Conservation (phyloP, 1,140 invertebrate genomes). For the Sogatella furcifera region DNA sequence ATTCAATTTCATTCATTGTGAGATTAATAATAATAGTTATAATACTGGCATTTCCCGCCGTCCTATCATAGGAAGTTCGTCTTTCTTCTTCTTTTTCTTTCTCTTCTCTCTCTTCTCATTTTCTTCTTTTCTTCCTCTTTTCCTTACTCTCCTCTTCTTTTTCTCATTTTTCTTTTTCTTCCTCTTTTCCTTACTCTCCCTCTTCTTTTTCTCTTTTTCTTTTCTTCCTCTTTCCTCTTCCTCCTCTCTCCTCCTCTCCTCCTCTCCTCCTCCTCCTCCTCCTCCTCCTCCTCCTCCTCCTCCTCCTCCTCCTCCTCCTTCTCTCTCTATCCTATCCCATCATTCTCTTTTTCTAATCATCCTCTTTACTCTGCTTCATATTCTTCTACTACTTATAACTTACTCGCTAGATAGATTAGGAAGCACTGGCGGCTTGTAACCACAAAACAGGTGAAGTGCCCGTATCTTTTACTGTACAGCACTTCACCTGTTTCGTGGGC, state of each 20-base stretch:
- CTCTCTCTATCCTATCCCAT: neutral
- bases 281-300: neutral
- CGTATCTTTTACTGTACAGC: too few relatives aligned
- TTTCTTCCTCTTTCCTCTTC: neutral
- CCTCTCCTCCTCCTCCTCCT: neutral
- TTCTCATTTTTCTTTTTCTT: neutral
- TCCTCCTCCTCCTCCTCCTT: neutral
- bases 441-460: too few relatives aligned
- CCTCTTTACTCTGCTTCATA: neutral
- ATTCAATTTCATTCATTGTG: neutral
- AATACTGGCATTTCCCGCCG: too few relatives aligned
- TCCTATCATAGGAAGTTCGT: too few relatives aligned
- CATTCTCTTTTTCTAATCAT: neutral
- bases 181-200: neutral
- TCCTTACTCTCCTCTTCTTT: neutral
- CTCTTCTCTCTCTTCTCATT: neutral
- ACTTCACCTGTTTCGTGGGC: too few relatives aligned
- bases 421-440: too few relatives aligned
- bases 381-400: neutral
- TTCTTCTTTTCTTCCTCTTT: neutral
- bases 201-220: neutral
- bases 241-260: neutral
- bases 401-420: too few relatives aligned
- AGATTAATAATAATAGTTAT: too few relatives aligned
- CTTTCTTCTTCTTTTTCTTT: neutral